These are phyloP conservation scores for Toxotes lorentzi DNA, from an alignment of 2,797 vertebrate species.

Conservation along the genomic window DNA sequence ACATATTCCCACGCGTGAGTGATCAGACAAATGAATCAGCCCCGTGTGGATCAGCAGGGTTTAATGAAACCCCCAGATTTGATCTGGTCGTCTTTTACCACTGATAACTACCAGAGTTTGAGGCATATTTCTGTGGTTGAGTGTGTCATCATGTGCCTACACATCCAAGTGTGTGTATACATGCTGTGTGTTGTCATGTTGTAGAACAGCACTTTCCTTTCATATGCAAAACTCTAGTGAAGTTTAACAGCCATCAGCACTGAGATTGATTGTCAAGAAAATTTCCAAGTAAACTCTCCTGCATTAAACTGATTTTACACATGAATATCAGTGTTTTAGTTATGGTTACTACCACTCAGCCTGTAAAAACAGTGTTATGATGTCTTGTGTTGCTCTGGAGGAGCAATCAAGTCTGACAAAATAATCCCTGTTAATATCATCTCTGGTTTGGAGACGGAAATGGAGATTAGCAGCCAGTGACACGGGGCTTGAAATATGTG, in stretches of 20 bases:
- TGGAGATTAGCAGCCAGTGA: not conserved
- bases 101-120: not conserved
- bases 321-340: not conserved
- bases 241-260: constrained; percentile 9
- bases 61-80: constrained; percentile 11
- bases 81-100: not conserved
- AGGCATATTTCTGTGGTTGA: not conserved
- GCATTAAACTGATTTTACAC: constrained; percentile 24
- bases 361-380: not conserved
- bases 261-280: constrained; percentile 21
- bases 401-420: not conserved
- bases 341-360: not conserved
- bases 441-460: not conserved
- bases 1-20: constrained; percentile 18
- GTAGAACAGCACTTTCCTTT: constrained; percentile 20
- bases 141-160: not conserved
- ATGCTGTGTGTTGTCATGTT: constrained; percentile 3
- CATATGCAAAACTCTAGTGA: not conserved
- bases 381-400: not conserved
- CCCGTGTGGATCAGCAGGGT: constrained; percentile 16
- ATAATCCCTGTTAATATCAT: not conserved
- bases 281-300: constrained; percentile 12
- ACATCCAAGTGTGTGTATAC: not conserved
- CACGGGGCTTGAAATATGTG: not conserved
- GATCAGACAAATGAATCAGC: constrained; percentile 41